Evolutionary conservation across 30 jellyfish, hydroid and myxozoan species (phyloP).

Genomic region (Aurelia sp.): DNA sequence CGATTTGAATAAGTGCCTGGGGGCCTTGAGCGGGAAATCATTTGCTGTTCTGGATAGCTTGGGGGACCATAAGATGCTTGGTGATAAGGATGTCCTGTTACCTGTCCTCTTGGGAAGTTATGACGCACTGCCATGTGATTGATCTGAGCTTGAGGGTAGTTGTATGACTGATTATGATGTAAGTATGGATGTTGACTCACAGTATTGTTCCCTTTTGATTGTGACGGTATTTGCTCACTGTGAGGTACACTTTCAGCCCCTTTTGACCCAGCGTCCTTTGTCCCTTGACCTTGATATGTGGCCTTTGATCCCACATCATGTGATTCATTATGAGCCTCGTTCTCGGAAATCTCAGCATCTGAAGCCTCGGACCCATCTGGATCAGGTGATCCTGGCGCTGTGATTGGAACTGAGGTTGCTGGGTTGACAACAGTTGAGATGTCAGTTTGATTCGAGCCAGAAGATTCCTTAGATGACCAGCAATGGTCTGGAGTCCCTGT

Average conservation of each 20-base stretch:
- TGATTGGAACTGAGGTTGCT: conserved; percentile 95
- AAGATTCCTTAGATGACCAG: conserved; percentile 95
- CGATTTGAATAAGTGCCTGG: neutral
- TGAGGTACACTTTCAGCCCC: conserved; percentile 8
- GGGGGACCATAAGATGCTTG: conserved; percentile 5
- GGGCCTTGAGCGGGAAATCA: neutral
- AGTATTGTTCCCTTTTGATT: conserved; percentile 1
- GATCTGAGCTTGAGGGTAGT: conserved; percentile 12
- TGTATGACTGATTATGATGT: conserved; percentile 32
- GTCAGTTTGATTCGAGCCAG: conserved; percentile 91
- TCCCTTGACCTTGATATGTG: conserved; percentile 20
- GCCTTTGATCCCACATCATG: neutral
- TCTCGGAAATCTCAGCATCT: conserved; percentile 59
- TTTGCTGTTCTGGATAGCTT: neutral
- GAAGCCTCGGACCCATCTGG: conserved; percentile 94
- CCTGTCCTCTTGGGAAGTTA: conserved; percentile 33
- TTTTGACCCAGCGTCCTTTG: conserved; percentile 24
- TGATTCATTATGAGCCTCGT: conserved; percentile 19
- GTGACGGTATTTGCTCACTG: conserved; percentile 1
- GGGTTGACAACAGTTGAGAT: conserved; percentile 97
- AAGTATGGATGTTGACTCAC: conserved; percentile 8
- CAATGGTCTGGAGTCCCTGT: conserved; percentile 65
- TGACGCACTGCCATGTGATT: conserved; percentile 23
- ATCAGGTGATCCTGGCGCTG: conserved; percentile 99
- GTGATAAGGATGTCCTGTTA: conserved; percentile 7